phyloP scores from a whole-genome alignment of 2,113 vertebrate genomes.

The Leucopsar rothschildi region DNA sequence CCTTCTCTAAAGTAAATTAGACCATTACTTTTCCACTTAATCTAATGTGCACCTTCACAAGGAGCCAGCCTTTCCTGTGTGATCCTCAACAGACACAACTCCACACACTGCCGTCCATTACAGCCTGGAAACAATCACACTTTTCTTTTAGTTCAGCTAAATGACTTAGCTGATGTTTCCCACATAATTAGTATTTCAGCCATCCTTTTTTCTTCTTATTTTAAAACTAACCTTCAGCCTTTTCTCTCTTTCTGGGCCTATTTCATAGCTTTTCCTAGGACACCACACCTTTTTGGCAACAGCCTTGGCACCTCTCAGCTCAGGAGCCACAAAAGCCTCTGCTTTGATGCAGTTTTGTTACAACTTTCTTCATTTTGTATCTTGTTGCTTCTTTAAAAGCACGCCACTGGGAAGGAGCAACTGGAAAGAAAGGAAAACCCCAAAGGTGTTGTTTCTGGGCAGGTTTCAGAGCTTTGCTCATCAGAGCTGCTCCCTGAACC shows the following conservation, averaged over 20 bases:
- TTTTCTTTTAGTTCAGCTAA: background rate
- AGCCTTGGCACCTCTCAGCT: background rate
- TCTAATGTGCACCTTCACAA: background rate
- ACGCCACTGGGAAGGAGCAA: background rate
- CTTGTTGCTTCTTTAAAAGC: background rate
- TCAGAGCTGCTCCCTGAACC: background rate
- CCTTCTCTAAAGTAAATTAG: background rate
- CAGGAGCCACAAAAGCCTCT: background rate
- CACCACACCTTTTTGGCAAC: background rate
- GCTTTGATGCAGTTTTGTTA: background rate
- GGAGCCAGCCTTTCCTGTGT: background rate
- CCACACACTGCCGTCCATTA: background rate
- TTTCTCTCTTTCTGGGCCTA: background rate
- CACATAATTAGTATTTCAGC: background rate
- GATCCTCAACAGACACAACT: background rate
- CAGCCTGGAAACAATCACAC: background rate
- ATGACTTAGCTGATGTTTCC: background rate
- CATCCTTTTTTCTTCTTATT: background rate
- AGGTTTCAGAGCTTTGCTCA: background rate
- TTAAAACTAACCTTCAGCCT: background rate
- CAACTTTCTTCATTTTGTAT: background rate
- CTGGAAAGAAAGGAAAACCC: background rate
- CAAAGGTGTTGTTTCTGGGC: background rate
- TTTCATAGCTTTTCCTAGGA: background rate
- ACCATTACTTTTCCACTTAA: background rate